Base-by-base conservation (phyloP, 2,113 vertebrate genomes). In the Ornithorhynchus anatinus region DNA sequence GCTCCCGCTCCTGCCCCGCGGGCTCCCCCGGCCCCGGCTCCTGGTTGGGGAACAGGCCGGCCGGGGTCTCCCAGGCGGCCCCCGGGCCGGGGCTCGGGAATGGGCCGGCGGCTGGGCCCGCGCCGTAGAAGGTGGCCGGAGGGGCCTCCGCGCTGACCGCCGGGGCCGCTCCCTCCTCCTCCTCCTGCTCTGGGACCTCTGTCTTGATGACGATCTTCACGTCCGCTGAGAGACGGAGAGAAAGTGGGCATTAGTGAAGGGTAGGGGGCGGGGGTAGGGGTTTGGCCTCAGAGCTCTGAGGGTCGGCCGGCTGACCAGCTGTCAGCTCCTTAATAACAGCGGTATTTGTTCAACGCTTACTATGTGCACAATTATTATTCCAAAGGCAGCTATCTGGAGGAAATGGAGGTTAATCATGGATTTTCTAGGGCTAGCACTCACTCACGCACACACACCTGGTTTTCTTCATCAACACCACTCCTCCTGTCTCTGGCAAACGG, bases 71-170 rank as follows among this genome's bases (percentile, higher is more conserved):
- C 65, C 84, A 61, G 42, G 88, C 89, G 4, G 73, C 47, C 39
- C 92, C 91, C 48, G 92, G 91, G 9, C 86, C 88, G 0, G 91
- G 90, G 33, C 68, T 84, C 1, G 88, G 86, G 72, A 94, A 93
- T 47, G 89, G 90, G 17, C 88, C 42, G 1, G 75, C 25, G 16
- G 72, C 75, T 7, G 81, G 72, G 69, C 79, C 59, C 5, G 86
- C 83, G 39, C 72, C 86, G 6, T 81, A 88, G 5, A 88, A 54
- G n/a, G 78, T 43, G n/a, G 39, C 81, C 86, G 0, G 85, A n/a
- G n/a, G 86, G 42, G 86, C 83, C 59, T 88, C 86, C 22, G 84
- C 72, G 83, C 85, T 80, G 5, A 83, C 79, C 20, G 85, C 86
- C 0, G 86, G 81, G 15, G 25, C 47, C 19, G 47, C 47, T 1